Base-by-base conservation (phyloP, 23 tunicate species). In the Phallusia fumigata region DNA sequence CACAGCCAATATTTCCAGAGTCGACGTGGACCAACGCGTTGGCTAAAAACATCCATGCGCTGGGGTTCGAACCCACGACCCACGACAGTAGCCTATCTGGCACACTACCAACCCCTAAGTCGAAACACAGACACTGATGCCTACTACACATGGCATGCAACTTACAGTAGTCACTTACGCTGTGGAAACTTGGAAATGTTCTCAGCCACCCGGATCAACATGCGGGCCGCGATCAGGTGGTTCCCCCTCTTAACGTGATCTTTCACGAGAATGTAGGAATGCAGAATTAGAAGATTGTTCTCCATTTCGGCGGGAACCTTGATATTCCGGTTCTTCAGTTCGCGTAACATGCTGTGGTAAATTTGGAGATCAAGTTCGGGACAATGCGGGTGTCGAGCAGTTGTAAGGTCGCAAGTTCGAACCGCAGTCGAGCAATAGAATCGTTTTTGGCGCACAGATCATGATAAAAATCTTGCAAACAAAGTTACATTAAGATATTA, bases 121-220 rank as follows among this genome's bases (percentile, higher is more conserved):
- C 47, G 10, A 40, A 40, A 3, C 47, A 40, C 47, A 40, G 8
- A 40, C n/a, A n/a, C n/a, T 10, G 10, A 3, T 40, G n/a, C n/a
- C n/a, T n/a, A n/a, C n/a, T n/a, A n/a, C n/a, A n/a, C n/a, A n/a
- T n/a, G n/a, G n/a, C n/a, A n/a, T n/a, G n/a, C n/a, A 40, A 40
- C 47, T 40, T 40, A 40, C 5, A 40, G 47, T 40, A 40, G 10
- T 3, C 2, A 87, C 97, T 92, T 33, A 94, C 93, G 99, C 34
- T 82, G 82, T 13, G 99, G 99, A 73, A 95, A 95, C 77, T 95
- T 95, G 31, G 99, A 95, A 75, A 95, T 95, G 40, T 90, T 95
- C 65, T 95, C 95, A 0, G 99, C 99, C 0, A 95, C 95, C 13
- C 99, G 31, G 72, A 90, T 88, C 31, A 95, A 78, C 95, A 95